Base-by-base conservation (phyloP, 2,797 vertebrate species). In the Hoplostethus atlanticus region DNA sequence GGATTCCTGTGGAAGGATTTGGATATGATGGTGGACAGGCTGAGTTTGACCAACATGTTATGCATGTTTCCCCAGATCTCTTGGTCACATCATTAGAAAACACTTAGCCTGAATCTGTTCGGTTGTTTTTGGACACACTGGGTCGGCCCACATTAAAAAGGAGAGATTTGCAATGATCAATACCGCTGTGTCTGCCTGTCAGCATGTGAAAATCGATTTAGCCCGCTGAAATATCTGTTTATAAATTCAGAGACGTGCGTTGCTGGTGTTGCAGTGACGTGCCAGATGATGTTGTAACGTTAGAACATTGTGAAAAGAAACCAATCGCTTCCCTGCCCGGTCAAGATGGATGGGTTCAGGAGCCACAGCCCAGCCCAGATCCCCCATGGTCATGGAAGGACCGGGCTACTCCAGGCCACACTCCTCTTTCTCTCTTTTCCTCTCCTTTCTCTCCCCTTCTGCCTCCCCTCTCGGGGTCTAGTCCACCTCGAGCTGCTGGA, bases 271-370 rank as follows among this genome's bases (percentile, higher is more conserved):
- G 75, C 61, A 74, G 71, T 87, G 80, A 81, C 28, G 48, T 64
- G 53, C 71, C 57, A 89, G 64, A 36, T 70, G 73, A 84, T 91
- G 86, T 88, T 91, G 88, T 88, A 82, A 92, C 69, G 60, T 90
- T 55, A 44, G 80, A 83, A 59, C 47, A 11, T 70, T 38, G 68
- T 78, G 84, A 61, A 76, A 77, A 53, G 80, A 89, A 92, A 80
- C 73, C 83, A 71, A 91, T 84, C 83, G 73, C 68, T 57, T 71
- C 83, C 67, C 76, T 83, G 79, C 79, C 77, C 10, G 85, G 87
- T 90, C 76, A 78, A 82, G 82, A 89, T 84, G 79, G 85, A 91
- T 89, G 87, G 85, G 88, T 80, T 87, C 83, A n/a, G 87, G 85
- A 88, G 75, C 87, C 76, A 59, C 76, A 73, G 82, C 68, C 70